Base-by-base conservation (phyloP, 2,888 invertebrate species). In the Mallateleia sp. region DNA sequence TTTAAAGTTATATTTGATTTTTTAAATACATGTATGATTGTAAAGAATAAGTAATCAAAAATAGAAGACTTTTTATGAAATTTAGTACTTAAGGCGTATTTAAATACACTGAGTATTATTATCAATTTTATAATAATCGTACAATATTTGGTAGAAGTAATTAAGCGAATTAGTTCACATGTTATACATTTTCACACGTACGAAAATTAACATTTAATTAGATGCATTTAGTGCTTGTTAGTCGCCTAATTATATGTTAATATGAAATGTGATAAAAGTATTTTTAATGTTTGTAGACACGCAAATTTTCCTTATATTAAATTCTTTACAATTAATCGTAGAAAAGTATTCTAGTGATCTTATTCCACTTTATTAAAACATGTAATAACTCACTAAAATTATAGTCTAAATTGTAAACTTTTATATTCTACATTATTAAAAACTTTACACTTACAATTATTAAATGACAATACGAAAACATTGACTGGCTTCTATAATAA, bases 181-280 rank as follows among this genome's bases (percentile, higher is more conserved):
- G 38, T 25, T 60, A 24, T 14, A 60, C 38, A 38, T 60, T 60
- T 60, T 60, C 60, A 42, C 60, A 60, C 60, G 38, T 38, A 22
- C 22, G 22, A 14, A 38, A 60, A 60, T 56, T 32, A 56, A n/a
- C 60, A 60, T 60, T 60, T 60, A 60, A 60, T 60, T 60, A 60
- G 60, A 60, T 8, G 22, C 60, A 38, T 38, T 22, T 22, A 42
- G 60, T 22, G 22, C 22, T 38, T 60, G 38, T 60, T 38, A 60
- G 60, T 15, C 38, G 38, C 22, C 22, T 60, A 60, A 60, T 60
- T 22, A 60, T 38, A 60, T 38, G 60, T 64, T 64, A 45, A 42
- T 45, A 42, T 45, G 45, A 25, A 25, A 25, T 25, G 62, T 45
- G 62, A 64, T 64, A 64, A 64, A 24, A 42, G 25, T 64, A 64